Conservation (phyloP, 2,113 vertebrate species). For the Cyanocitta stelleri region DNA sequence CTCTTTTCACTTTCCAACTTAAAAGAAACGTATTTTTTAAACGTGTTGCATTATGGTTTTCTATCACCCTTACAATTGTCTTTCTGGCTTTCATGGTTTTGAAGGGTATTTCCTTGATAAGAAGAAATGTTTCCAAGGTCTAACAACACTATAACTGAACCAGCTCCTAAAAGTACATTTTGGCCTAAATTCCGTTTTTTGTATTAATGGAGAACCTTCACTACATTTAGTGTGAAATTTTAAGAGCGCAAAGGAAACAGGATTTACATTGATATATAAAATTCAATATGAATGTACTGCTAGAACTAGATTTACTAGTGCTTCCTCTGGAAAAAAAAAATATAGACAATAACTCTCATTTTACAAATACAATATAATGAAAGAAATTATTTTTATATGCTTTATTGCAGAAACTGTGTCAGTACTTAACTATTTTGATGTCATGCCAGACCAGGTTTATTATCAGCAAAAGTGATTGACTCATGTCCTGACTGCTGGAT, state of each 20-base stretch:
- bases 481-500: neutral
- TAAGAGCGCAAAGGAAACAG: neutral
- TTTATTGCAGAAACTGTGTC: neutral
- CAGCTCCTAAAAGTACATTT: neutral
- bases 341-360: neutral
- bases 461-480: conserved; percentile 12
- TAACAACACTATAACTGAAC: neutral
- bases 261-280: neutral
- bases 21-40: neutral
- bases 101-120: neutral
- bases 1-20: neutral
- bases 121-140: neutral
- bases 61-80: neutral
- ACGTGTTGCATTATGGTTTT: neutral
- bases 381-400: neutral
- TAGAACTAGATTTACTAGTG: neutral
- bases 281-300: neutral
- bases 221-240: neutral
- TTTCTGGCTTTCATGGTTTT: neutral
- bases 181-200: neutral
- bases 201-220: neutral
- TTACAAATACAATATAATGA: neutral
- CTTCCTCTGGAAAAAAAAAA: neutral
- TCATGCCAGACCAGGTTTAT: neutral
- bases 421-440: neutral